phyloP scores from a whole-genome alignment of 2,888 invertebrate genomes.

The Harpagoxenus sublaevis region DNA sequence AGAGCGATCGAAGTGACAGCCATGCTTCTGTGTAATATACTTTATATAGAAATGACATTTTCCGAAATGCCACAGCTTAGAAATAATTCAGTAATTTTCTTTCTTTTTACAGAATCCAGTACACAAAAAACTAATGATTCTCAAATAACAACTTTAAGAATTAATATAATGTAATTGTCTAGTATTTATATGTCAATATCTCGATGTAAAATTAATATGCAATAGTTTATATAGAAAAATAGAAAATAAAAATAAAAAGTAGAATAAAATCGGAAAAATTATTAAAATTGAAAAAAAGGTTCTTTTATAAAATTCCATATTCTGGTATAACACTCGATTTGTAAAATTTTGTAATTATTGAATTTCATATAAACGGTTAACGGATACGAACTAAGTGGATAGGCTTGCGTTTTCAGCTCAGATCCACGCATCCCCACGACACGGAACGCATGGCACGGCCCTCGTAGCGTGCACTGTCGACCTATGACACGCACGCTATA shows the following conservation, averaged over 20 bases:
- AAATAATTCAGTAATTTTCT: not conserved
- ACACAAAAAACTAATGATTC: not conserved
- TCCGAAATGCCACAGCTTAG: not conserved
- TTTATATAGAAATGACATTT: not conserved
- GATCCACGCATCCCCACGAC: constrained; percentile 66
- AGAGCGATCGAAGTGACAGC: constrained; percentile 69
- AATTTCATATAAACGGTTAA: constrained; percentile 54
- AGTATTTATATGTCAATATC: not conserved
- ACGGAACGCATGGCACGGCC: constrained; percentile 69
- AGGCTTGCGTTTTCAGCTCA: not conserved
- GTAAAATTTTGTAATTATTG: constrained; percentile 41
- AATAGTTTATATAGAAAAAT: not conserved
- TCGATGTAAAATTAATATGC: not conserved
- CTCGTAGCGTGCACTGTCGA: constrained; percentile 73
- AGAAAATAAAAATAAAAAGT: not conserved
- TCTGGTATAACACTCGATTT: constrained; percentile 53
- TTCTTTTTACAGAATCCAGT: not conserved
- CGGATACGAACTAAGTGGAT: constrained; percentile 52
- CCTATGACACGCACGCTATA: constrained; percentile 84
- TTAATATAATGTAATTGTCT: not conserved
- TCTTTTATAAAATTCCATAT: constrained; percentile 12
- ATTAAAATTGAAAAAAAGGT: not conserved
- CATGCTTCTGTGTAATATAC: constrained; percentile 26
- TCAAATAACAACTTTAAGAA: not conserved
- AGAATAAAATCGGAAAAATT: not conserved